Base-by-base conservation (phyloP, 2,113 vertebrate species). In the Gorsachius goisagi region DNA sequence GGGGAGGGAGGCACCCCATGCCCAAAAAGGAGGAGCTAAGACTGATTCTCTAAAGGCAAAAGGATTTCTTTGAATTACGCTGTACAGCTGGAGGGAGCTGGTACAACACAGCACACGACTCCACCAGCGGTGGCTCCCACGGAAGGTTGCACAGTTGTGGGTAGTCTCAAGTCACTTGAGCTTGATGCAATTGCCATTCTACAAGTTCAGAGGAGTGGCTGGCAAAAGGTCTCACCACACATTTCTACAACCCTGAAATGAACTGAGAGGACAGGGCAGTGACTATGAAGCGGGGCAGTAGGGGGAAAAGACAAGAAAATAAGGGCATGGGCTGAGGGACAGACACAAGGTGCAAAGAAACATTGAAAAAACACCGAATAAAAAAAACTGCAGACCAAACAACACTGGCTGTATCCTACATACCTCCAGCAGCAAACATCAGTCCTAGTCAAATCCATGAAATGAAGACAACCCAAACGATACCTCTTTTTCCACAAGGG, bases 391-490 rank as follows among this genome's bases (percentile, higher is more conserved):
- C 90, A 96, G 97, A 97, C 83, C 95, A 96, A 97, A 96, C 95
- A 96, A 97, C 86, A 97, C 96, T 92, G 86, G 93, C 97, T 97
- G 97, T 62, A 94, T 91, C 97, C 97, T 96, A 91, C 96, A 83
- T 94, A 98, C 88, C 96, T 97, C 94, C 95, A 96, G 85, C 90
- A 97, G 97, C 95, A 97, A 97, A 92, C 93, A 98, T 93, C 96
- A 97, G 90, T 97, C 95, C 97, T 97, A 97, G 93, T 93, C 97
- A 97, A 89, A 95, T 95, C 94, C 97, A 96, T 10, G 94, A 95
- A 96, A 95, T 47, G 78, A 95, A 85, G 93, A 89, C 85, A 96
- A 97, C 94, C 91, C 78, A 97, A 97, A 95, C 55, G 37, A 91
- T 94, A 94, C 89, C 94, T 95, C 72, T 60, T 74, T 79, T 72